Percentiles rank a stretch among this genome's conserved stretches.
These are phyloP conservation scores for Stenichneumon culpator DNA, from an alignment of 2,888 invertebrate genomes.

Conservation along the genomic window DNA sequence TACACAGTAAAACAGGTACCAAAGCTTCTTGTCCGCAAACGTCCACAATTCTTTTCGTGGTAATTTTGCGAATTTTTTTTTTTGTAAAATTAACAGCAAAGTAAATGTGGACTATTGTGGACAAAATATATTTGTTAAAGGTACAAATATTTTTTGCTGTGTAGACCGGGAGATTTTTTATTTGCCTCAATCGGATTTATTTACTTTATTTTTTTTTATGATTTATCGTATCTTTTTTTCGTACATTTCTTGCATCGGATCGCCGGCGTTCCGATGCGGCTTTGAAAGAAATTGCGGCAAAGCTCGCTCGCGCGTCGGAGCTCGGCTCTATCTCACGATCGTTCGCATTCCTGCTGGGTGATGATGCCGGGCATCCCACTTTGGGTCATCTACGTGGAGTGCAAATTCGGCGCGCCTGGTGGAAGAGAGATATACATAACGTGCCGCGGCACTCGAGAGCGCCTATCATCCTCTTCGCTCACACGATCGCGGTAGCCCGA, in stretches of 20 bases:
- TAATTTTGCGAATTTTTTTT: too few species aligned
- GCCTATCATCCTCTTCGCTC: slow-evolving; percentile 37
- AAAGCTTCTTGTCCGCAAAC: too few species aligned
- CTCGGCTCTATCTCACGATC: slow-evolving; percentile 45
- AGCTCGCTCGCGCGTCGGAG: not conserved
- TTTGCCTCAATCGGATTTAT: not conserved
- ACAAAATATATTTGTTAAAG: too few species aligned
- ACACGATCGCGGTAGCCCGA: slow-evolving; percentile 24
- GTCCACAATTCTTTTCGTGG: too few species aligned
- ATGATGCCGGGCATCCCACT: slow-evolving; percentile 60
- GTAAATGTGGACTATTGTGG: too few species aligned
- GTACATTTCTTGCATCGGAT: not conserved
- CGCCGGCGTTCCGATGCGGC: not conserved
- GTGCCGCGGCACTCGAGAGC: slow-evolving; percentile 14
- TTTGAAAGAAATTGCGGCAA: slow-evolving; percentile 29
- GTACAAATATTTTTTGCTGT: too few species aligned
- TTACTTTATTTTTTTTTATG: slow-evolving; percentile 7
- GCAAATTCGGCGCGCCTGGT: slow-evolving; percentile 61
- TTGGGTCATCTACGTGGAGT: slow-evolving; percentile 45
- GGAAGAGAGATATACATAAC: slow-evolving; percentile 14
- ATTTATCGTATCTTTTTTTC: not conserved
- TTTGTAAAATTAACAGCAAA: too few species aligned
- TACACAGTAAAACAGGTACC: not conserved
- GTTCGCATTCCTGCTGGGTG: slow-evolving; percentile 61
- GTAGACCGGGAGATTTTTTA: not conserved